Evolutionary conservation across 2,888 invertebrate genomes (phyloP).

Genomic region (Teinopalpus imperialis): DNA sequence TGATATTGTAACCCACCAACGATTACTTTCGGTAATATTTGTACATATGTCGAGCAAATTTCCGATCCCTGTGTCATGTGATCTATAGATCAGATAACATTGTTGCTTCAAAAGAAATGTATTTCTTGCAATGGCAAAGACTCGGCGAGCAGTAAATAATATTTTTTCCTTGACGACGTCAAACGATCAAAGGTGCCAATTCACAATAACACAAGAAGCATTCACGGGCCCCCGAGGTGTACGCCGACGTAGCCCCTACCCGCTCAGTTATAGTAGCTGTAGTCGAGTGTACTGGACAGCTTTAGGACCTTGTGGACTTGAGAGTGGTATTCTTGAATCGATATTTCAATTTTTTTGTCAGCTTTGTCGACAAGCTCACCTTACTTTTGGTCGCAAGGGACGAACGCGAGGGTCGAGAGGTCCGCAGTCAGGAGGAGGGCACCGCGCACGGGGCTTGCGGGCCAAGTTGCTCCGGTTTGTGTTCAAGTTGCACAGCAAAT

Average conservation of each 20-base stretch:
- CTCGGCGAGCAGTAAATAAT: conserved; percentile 3
- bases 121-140: background rate
- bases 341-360: conserved; percentile 41
- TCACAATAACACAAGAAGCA: conserved; percentile 5
- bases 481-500: too few relatives aligned
- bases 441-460: too few relatives aligned
- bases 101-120: conserved; percentile 1
- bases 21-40: too few relatives aligned
- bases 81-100: background rate
- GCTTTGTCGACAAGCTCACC: conserved; percentile 19
- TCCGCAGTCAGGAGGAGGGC: too few relatives aligned
- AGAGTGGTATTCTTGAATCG: conserved; percentile 34
- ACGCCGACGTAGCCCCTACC: background rate
- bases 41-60: too few relatives aligned
- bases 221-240: too few relatives aligned
- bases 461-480: too few relatives aligned
- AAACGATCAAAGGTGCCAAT: conserved; percentile 12
- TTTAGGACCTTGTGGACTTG: conserved; percentile 1
- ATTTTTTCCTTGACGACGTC: conserved; percentile 8
- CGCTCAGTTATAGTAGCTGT: background rate
- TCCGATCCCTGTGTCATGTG: background rate
- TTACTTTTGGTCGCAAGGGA: too few relatives aligned
- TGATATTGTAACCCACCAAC: too few relatives aligned
- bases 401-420: too few relatives aligned
- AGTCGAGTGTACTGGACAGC: background rate